These are phyloP conservation scores for Lochmaea capreae DNA, from an alignment of 2,888 invertebrate species.

Conservation along the genomic window DNA sequence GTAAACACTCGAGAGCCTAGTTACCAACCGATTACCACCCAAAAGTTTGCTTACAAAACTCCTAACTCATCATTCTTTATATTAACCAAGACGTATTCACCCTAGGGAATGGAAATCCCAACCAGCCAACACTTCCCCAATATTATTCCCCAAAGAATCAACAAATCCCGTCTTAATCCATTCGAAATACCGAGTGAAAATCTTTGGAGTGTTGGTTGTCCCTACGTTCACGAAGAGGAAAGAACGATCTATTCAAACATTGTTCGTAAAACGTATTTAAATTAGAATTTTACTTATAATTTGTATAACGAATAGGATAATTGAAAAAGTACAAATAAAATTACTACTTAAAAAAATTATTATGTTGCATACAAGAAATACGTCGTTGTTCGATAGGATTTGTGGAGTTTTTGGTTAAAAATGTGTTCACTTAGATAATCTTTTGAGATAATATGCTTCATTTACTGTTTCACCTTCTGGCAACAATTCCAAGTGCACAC, in stretches of 20 bases:
- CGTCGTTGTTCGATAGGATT: not conserved
- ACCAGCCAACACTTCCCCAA: slow-evolving; percentile 6
- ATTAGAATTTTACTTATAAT: not conserved
- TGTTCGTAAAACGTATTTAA: not conserved
- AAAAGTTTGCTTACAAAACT: not conserved
- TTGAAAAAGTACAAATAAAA: not conserved
- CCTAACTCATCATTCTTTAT: not conserved
- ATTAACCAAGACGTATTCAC: not conserved
- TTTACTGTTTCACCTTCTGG: too few relatives aligned
- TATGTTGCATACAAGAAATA: not conserved
- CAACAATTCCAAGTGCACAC: too few relatives aligned
- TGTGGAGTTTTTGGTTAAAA: not conserved
- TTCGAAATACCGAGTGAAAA: not conserved
- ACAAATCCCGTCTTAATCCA: slow-evolving; percentile 9
- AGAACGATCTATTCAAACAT: not conserved
- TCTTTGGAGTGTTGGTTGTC: not conserved
- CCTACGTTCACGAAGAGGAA: not conserved
- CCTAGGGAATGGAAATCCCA: not conserved
- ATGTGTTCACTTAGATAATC: too few relatives aligned
- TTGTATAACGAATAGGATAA: not conserved
- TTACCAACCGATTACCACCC: not conserved
- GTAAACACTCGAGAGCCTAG: too few relatives aligned
- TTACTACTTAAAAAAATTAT: too few relatives aligned
- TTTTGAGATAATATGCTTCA: not conserved
- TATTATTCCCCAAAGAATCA: slow-evolving; percentile 1